Base-by-base conservation (phyloP, 2,113 vertebrate species). In the Symphodus melops region DNA sequence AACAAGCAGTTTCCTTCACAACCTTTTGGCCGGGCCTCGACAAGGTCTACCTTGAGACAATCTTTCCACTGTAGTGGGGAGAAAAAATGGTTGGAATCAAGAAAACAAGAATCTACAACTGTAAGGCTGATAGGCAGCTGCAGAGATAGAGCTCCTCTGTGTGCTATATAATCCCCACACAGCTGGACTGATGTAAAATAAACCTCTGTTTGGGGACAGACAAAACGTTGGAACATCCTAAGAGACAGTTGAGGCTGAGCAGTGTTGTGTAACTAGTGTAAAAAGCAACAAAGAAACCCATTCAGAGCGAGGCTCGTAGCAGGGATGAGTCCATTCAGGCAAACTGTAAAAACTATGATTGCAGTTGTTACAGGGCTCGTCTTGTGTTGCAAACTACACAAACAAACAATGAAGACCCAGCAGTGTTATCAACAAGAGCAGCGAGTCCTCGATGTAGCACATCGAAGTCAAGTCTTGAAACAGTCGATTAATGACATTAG, bases 131-230 rank as follows among this genome's bases (percentile, higher is more conserved):
- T 60, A 60, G 54, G 16, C 55, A 60, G 64, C 67, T 49, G 60
- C 51, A 41, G 67, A 84, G 71, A 86, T 53, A 61, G 83, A 83
- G 79, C 46, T 83, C 67, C 53, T 86, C 74, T 82, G 72, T 75
- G 65, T 23, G 65, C 75, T 20, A 48, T 49, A 80, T 88, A 88
- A 90, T 83, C 86, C 61, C 58, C 49, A 65, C 77, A 64, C 85
- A 91, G 86, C 81, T 89, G 89, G 81, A 87, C 68, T 68, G 9
- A 77, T 48, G 42, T 71, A 77, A 37, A 81, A 60, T 79, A 80
- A 84, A 79, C 54, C 69, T 71, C 77, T 86, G 58, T 48, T 78
- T 62, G 59, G 58, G 53, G 60, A 67, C 65, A 78, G 72, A 80
- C 65, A 84, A 61, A 68, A 89, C 80, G 69, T 65, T 0, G 64